Evolutionary conservation across 2,797 vertebrate species (phyloP).

Genomic region (Helicolenus hilgendorfi): DNA sequence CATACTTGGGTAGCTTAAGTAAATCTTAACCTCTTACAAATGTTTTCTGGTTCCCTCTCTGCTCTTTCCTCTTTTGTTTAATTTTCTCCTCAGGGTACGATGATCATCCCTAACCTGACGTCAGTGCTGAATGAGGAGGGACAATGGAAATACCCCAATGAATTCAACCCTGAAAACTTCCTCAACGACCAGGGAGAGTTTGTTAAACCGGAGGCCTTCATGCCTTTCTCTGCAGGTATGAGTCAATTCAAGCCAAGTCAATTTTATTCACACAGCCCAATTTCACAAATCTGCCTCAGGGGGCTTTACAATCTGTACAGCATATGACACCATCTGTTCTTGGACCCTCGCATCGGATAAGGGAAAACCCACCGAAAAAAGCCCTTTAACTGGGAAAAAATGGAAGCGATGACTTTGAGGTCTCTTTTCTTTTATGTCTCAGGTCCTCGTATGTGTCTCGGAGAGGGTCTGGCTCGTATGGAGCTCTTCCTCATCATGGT

Average conservation of each 20-base stretch:
- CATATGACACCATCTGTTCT: background rate
- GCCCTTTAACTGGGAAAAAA: too few species aligned
- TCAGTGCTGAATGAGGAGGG: conserved; percentile 81
- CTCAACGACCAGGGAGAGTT: conserved; percentile 83
- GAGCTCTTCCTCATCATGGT: conserved; percentile 86
- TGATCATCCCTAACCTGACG: conserved; percentile 84
- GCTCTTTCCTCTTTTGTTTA: background rate
- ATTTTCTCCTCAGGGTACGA: conserved; percentile 73
- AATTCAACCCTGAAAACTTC: conserved; percentile 89
- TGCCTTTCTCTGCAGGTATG: conserved; percentile 87
- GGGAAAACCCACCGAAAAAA: background rate
- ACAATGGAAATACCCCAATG: conserved; percentile 87
- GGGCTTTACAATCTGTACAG: background rate
- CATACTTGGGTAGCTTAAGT: background rate
- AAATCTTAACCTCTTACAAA: background rate
- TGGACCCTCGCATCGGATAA: background rate
- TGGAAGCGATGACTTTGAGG: too few species aligned
- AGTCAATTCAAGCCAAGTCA: background rate
- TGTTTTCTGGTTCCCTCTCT: background rate
- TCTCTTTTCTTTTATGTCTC: background rate
- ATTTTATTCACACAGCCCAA: background rate
- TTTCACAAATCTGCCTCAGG: background rate
- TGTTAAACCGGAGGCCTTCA: conserved; percentile 87
- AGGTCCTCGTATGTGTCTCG: conserved; percentile 87
- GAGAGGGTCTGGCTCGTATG: conserved; percentile 88